phyloP scores from a whole-genome alignment of 2,888 invertebrate species.

The Clistopyga incitator region DNA sequence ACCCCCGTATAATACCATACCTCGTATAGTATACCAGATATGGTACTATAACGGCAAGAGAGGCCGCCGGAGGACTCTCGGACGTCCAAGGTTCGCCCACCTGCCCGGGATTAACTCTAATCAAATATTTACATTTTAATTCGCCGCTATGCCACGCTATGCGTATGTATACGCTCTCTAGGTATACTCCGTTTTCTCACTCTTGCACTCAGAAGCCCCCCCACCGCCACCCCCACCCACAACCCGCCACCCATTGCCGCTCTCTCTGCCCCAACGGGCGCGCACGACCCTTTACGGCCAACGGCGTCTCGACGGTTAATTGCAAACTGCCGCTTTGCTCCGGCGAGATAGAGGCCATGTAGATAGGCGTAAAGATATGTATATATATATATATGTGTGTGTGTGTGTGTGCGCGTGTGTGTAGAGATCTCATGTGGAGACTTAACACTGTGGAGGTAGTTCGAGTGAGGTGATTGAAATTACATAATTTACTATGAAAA shows the following conservation, averaged over 20 bases:
- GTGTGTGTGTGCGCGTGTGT: too few relatives aligned
- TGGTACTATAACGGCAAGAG: conserved; percentile 15
- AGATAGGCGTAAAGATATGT: conserved; percentile 16
- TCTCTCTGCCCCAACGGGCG: conserved; percentile 68
- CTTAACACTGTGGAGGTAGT: neutral
- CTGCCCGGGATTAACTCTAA: conserved; percentile 83
- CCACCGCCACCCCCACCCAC: conserved; percentile 22
- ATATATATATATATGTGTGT: conserved; percentile 9
- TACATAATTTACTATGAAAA: neutral
- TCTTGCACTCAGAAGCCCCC: conserved; percentile 36
- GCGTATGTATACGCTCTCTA: conserved; percentile 58
- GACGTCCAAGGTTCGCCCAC: conserved; percentile 76
- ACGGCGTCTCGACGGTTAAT: conserved; percentile 79
- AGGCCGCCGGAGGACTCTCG: conserved; percentile 30
- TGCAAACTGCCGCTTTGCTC: conserved; percentile 79
- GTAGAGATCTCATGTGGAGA: neutral
- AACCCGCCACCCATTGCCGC: conserved; percentile 41
- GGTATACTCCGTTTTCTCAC: conserved; percentile 59
- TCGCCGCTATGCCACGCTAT: conserved; percentile 73
- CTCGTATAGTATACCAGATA: conserved; percentile 21
- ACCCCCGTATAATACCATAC: conserved; percentile 69
- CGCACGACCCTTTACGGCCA: conserved; percentile 75
- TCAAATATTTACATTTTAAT: conserved; percentile 84
- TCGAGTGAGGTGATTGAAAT: neutral
- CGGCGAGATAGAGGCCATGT: conserved; percentile 30